Conservation (phyloP, 2,888 invertebrate species). For the Plagiodera versicolora region DNA sequence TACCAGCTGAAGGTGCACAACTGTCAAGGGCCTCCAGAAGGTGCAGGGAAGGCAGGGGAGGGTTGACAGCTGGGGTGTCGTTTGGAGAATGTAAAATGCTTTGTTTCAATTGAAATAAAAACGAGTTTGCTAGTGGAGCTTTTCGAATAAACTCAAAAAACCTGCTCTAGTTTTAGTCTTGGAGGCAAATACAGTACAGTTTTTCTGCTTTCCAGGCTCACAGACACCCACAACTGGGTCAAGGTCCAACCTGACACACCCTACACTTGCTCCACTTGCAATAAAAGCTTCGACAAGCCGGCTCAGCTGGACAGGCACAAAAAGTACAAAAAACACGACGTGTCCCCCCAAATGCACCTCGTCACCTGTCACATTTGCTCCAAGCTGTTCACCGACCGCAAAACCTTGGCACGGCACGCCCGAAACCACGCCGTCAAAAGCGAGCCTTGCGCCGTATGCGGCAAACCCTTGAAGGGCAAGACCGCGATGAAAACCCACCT, state of each 20-base stretch:
- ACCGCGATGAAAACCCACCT: slow-evolving; percentile 11
- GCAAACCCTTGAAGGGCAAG: neutral
- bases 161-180: too few species aligned
- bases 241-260: neutral
- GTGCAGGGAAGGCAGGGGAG: slow-evolving; percentile 22
- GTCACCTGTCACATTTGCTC: slow-evolving; percentile 24
- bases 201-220: neutral
- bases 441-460: slow-evolving; percentile 3
- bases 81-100: too few species aligned
- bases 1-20: slow-evolving; percentile 41
- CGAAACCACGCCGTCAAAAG: slow-evolving; percentile 3
- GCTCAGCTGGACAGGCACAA: slow-evolving; percentile 1
- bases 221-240: neutral
- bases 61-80: too few species aligned
- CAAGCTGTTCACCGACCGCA: slow-evolving; percentile 21
- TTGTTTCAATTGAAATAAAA: too few species aligned
- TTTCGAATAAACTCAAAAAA: too few species aligned
- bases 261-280: slow-evolving; percentile 8
- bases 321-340: slow-evolving; percentile 21
- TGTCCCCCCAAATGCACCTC: slow-evolving; percentile 1
- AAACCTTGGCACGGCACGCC: slow-evolving; percentile 37
- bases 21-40: slow-evolving; percentile 28
- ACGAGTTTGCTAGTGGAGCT: too few species aligned
- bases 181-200: too few species aligned
- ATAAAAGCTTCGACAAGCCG: slow-evolving; percentile 9